These are phyloP conservation scores for Lampris megalopsis DNA, from an alignment of 2,113 vertebrate species.

Conservation along the genomic window DNA sequence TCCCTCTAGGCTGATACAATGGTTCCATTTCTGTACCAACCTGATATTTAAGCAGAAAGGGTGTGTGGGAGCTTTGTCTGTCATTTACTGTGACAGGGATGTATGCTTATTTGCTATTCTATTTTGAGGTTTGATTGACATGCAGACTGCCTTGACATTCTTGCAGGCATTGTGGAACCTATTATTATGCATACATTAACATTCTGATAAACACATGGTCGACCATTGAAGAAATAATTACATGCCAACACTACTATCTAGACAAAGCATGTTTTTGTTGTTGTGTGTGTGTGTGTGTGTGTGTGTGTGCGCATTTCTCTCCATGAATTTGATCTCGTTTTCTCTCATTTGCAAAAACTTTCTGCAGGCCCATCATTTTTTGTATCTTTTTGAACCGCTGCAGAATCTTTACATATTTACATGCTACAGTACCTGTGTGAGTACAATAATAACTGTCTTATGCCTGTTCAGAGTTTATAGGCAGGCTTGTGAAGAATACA, in stretches of 20 bases:
- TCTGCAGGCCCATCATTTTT: slow-evolving; percentile 31
- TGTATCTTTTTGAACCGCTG: slow-evolving; percentile 27
- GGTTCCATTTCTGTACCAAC: slow-evolving; percentile 65
- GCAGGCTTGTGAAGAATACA: slow-evolving; percentile 3
- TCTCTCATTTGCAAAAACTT: slow-evolving; percentile 55
- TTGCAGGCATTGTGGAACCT: slow-evolving; percentile 88
- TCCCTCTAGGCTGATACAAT: slow-evolving; percentile 67
- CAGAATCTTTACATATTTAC: slow-evolving; percentile 5
- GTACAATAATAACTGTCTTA: neutral
- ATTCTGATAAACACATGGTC: slow-evolving; percentile 98
- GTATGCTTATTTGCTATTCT: slow-evolving; percentile 91
- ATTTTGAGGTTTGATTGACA: slow-evolving; percentile 94
- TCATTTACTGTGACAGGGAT: slow-evolving; percentile 85
- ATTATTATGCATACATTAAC: slow-evolving; percentile 99
- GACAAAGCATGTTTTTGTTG: slow-evolving; percentile 67
- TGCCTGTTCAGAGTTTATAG: slow-evolving; percentile 14
- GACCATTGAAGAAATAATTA: slow-evolving; percentile 95
- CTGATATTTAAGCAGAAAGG: slow-evolving; percentile 84
- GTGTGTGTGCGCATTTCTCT: slow-evolving; percentile 54
- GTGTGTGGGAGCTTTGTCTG: slow-evolving; percentile 80
- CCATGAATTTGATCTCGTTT: slow-evolving; percentile 70
- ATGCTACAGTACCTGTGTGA: neutral
- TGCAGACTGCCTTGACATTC: slow-evolving; percentile 92
- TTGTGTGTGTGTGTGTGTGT: slow-evolving; percentile 40
- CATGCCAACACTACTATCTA: slow-evolving; percentile 91